Base-by-base conservation (phyloP, 2,888 invertebrate genomes). In the Minunthozetes semirufus region DNA sequence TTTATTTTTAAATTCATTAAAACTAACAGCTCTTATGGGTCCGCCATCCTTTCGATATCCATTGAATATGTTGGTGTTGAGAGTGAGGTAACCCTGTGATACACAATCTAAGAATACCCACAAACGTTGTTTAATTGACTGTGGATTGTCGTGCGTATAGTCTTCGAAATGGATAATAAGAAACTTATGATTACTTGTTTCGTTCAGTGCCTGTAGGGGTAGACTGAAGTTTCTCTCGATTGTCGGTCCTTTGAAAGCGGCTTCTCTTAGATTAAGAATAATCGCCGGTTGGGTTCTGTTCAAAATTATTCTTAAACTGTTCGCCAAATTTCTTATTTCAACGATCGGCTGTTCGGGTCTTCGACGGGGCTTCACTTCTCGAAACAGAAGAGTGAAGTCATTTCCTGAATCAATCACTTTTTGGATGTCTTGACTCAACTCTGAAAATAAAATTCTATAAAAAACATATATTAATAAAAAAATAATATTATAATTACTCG, bases 71-170 rank as follows among this genome's bases (percentile, higher is more conserved):
- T 68, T 42, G 22, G 42, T n/a, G n/a, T 38, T 42, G 42, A 68
- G 68, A 8, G 68, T 68, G 5, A 68, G 38, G 19, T 68, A 68
- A 15, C 68, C 68, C 46, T 68, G 68, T 22, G 68, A 68, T 22
- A 68, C 68, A 68, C 68, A 68, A 22, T 46, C 68, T 68, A 42
- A 46, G 38, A 68, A 68, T 42, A 68, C n/a, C 19, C 42, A 42
- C 5, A 68, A 9, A 19, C 19, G 19, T 19, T 68, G 68, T 68
- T 68, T 68, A 68, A 46, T 42, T 13, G 42, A 42, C 15, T 17
- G 11, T 11, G 22, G 15, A 25, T 56, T 56, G 9, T 48, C 15
- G 46, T 17, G 46, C 22, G 5, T 25, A 29, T 13, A 29, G n/a
- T 61, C 29, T 27, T 63, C 33, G 33, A 63, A 33, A 63, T 63